Base-by-base conservation (phyloP, 2,797 vertebrate species). In the Gorsachius magnificus region DNA sequence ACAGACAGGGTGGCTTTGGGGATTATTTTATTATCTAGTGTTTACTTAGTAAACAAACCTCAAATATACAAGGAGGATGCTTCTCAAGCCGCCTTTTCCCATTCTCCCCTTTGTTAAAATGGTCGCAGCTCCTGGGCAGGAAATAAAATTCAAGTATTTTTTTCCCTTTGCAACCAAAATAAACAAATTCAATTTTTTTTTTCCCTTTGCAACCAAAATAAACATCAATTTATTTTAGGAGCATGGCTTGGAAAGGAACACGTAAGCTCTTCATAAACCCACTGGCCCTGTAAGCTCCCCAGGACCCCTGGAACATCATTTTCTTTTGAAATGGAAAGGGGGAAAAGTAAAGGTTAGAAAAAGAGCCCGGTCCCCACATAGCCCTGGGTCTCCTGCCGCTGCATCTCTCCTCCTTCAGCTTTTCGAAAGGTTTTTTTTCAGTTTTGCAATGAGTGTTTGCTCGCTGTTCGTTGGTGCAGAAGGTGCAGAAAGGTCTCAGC, bases 281-380 rank as follows among this genome's bases (percentile, higher is more conserved):
- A 26, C 18, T 9, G 5, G n/a, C 31, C 8, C 76, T 45, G 5
- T 0, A 76, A 92, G 43, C 80, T 83, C 79, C 72, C 33, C 11
- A 45, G 72, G 71, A 71, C 46, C 58, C 66, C 22, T 5, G 33
- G 14, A 70, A 16, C 31, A 51, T 21, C 2, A 6, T 65, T 72
- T 76, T 38, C 31, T 79, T 82, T 72, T 46, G 36, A 90, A 94
- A 80, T 36, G 13, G 53, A 41, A 63, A 72, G 20, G 24, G 68
- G 38, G 66, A 9, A 61, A 87, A 70, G 8, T 1, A 68, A 87
- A 90, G 13, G 41, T 31, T 56, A 76, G 53, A 46, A 36, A 26
- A 63, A 75, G 35, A 46, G 16, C 36, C 9, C 2, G 5, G 16
- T 41, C 25, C 35, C 25, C 31, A 5, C n/a, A 2, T 0, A 11